A percentile compares a stretch with the other conserved stretches of the same genome.
These are phyloP conservation scores for zebrafish (Danio rerio) DNA, from an alignment of 2,113 vertebrate genomes.

Conservation along the genomic window GRCz12tu NC_133188.1:37455001-37455500, in stretches of 20 bases:
- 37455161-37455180: not conserved
- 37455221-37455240: not conserved
- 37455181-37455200: not conserved
- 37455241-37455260: not conserved
- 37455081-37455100: not conserved
- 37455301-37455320: not conserved
- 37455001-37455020: constrained; percentile 1
- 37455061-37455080: not conserved
- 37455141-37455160: not conserved
- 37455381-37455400: too few species aligned
- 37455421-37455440: too few species aligned
- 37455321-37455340: not conserved
- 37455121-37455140: not conserved
- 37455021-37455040: not conserved
- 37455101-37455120: constrained; percentile 39
- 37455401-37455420: too few species aligned
- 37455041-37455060: not conserved
- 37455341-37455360: too few species aligned
- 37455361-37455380: too few species aligned
- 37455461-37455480: too few species aligned
- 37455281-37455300: not conserved
- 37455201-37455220: not conserved
- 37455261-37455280: not conserved
- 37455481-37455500: too few species aligned
- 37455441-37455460: too few species aligned